phyloP scores from a whole-genome alignment of 2,113 vertebrate species.

The Petrocephalus zakoni region DNA sequence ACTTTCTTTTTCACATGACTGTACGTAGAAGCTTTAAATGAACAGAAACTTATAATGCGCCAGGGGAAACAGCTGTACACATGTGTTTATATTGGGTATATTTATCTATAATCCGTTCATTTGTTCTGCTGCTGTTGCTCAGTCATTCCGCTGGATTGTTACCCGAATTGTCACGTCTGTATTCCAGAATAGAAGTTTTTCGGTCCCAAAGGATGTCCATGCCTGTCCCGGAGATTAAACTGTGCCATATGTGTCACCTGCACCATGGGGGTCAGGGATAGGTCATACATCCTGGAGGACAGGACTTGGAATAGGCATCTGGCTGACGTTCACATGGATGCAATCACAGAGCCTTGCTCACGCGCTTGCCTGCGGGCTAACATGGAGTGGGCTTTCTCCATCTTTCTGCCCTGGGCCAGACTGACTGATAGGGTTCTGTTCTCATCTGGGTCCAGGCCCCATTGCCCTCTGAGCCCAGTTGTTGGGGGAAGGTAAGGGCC shows the following conservation, averaged over 20 bases:
- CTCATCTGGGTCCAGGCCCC: background rate
- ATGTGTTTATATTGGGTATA: background rate
- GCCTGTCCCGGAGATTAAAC: conserved; percentile 56
- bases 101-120: background rate
- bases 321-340: background rate
- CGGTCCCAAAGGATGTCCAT: conserved; percentile 57
- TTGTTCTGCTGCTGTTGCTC: background rate
- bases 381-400: background rate
- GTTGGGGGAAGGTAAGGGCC: conserved; percentile 17
- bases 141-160: background rate
- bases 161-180: background rate
- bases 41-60: background rate
- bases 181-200: background rate
- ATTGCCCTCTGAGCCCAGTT: background rate
- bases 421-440: background rate
- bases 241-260: conserved; percentile 49
- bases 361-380: background rate
- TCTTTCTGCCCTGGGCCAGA: conserved; percentile 27
- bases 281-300: conserved; percentile 36
- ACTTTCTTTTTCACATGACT: too few species aligned
- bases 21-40: background rate
- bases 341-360: conserved; percentile 2
- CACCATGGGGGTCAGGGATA: conserved; percentile 34
- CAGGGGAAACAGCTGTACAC: background rate
- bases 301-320: conserved; percentile 12